Conservation (phyloP, 2,113 vertebrate species). For the Xerus inauris region DNA sequence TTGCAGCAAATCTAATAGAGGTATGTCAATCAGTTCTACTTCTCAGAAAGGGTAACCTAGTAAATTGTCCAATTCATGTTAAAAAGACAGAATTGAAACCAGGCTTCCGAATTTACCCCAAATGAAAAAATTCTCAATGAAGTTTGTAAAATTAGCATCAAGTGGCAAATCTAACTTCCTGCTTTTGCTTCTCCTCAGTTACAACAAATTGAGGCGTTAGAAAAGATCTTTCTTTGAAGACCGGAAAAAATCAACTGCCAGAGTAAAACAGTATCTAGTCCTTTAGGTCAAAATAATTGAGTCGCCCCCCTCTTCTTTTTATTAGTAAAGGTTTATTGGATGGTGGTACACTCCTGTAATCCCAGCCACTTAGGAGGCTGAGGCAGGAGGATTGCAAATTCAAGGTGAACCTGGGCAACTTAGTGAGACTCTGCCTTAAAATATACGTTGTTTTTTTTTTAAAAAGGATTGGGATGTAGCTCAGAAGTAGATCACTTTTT, state of each 20-base stretch:
- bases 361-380: no score
- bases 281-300: not conserved
- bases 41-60: slow-evolving; percentile 60
- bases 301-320: not conserved
- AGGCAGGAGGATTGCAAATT: no score
- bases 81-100: slow-evolving; percentile 80
- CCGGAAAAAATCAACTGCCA: slow-evolving; percentile 20
- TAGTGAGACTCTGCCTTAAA: no score
- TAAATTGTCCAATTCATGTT: slow-evolving; percentile 59
- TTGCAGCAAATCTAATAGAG: not conserved
- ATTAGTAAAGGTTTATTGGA: not conserved
- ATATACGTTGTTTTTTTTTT: no score
- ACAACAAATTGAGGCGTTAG: slow-evolving; percentile 32
- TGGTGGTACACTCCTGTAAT: no score
- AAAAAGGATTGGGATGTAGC: no score
- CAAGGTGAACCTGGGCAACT: no score
- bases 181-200: slow-evolving; percentile 59
- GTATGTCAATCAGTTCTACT: not conserved
- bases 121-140: slow-evolving; percentile 76
- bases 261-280: not conserved
- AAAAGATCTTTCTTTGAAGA: slow-evolving; percentile 18
- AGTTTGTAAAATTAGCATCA: slow-evolving; percentile 66
- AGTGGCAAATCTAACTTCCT: slow-evolving; percentile 72
- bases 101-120: slow-evolving; percentile 65
- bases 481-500: no score